phyloP scores from a whole-genome alignment of 2,113 vertebrate genomes.

The Ammodytes dubius region DNA sequence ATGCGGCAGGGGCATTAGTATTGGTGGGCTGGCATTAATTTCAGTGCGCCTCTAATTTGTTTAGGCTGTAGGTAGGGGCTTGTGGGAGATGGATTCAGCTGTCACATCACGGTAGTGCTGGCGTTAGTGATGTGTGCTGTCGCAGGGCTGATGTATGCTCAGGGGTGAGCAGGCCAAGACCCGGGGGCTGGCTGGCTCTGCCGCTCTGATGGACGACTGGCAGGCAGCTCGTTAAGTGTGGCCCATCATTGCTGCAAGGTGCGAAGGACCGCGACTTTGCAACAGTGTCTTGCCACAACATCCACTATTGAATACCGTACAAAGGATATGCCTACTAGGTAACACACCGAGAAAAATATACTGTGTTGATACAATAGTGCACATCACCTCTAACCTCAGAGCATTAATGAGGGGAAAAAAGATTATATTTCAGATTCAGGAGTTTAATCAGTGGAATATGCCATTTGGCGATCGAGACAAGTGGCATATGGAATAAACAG shows the following conservation, averaged over 20 bases:
- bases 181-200: conserved; percentile 67
- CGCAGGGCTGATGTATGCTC: conserved; percentile 76
- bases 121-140: conserved; percentile 79
- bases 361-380: conserved; percentile 20
- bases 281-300: conserved; percentile 55
- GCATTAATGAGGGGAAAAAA: background rate
- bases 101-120: conserved; percentile 66
- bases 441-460: background rate
- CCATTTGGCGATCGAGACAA: background rate
- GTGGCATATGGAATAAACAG: background rate
- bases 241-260: conserved; percentile 70
- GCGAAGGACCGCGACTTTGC: conserved; percentile 51
- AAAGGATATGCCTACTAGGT: conserved; percentile 34
- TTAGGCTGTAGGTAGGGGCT: conserved; percentile 72
- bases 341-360: conserved; percentile 41
- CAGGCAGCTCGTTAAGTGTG: conserved; percentile 77
- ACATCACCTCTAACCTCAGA: background rate
- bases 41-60: conserved; percentile 73
- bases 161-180: conserved; percentile 78
- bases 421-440: conserved; percentile 8
- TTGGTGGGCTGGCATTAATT: conserved; percentile 69
- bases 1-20: conserved; percentile 70
- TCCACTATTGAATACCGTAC: conserved; percentile 41
- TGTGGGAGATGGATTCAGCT: conserved; percentile 80
- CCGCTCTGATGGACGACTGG: conserved; percentile 73